These are phyloP conservation scores for Phyto melanocephala DNA, from an alignment of 2,888 invertebrate species.

Conservation along the genomic window DNA sequence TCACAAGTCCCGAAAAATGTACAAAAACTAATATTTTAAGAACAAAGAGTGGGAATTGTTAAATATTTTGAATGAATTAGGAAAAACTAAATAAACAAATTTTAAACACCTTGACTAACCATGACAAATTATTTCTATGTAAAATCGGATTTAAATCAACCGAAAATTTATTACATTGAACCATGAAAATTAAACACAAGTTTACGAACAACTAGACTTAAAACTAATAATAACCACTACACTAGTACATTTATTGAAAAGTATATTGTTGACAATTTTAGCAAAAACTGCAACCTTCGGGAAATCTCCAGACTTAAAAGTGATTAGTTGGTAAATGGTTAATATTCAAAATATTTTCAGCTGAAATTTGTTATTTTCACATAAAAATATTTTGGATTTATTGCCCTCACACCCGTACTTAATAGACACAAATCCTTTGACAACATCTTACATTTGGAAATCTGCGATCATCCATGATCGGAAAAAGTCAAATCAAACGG, in stretches of 20 bases:
- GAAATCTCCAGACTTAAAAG: constrained; percentile 1
- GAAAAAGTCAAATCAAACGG: constrained; percentile 42
- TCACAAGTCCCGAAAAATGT: too few relatives aligned
- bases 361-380: not conserved
- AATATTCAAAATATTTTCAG: not conserved
- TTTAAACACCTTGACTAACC: too few relatives aligned
- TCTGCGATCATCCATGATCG: constrained; percentile 40
- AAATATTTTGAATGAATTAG: too few relatives aligned
- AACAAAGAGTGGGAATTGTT: too few relatives aligned
- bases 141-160: not conserved
- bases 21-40: too few relatives aligned
- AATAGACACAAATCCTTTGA: not conserved
- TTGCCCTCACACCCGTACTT: constrained; percentile 32
- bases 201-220: not conserved
- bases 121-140: not conserved
- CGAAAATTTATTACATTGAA: not conserved
- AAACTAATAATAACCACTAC: not conserved
- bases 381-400: constrained; percentile 41
- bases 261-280: not conserved
- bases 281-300: not conserved
- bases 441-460: not conserved
- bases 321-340: constrained; percentile 1
- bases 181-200: not conserved
- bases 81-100: too few relatives aligned
- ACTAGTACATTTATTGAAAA: too few relatives aligned